These are phyloP conservation scores for Hemistola chrysoprasaria DNA, from an alignment of 2,888 invertebrate genomes.

Conservation along the genomic window DNA sequence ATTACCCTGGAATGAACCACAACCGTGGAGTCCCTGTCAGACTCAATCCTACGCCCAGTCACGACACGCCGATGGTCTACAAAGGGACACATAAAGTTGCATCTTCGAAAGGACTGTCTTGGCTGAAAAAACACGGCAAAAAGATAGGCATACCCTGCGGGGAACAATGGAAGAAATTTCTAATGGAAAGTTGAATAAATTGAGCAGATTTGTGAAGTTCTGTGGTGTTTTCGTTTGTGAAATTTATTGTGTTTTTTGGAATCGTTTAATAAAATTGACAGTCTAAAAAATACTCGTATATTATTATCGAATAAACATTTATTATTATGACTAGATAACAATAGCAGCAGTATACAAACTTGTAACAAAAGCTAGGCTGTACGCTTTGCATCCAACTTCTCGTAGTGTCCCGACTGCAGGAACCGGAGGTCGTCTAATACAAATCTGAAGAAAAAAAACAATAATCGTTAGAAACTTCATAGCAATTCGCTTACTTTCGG, in stretches of 20 bases:
- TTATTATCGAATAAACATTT: constrained; percentile 5
- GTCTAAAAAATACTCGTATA: constrained; percentile 12
- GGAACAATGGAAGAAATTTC: constrained; percentile 52
- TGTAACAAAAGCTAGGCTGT: constrained; percentile 29
- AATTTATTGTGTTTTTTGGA: constrained; percentile 22
- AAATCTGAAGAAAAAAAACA: constrained; percentile 79
- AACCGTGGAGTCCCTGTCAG: neutral
- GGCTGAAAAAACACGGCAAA: constrained; percentile 47
- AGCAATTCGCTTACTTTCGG: too few species aligned
- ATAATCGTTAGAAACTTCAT: too few species aligned
- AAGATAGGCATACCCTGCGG: constrained; percentile 48
- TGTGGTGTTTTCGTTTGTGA: constrained; percentile 28
- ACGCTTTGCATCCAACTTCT: constrained; percentile 46
- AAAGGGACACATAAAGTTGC: constrained; percentile 5
- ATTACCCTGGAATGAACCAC: neutral
- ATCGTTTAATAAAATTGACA: constrained; percentile 34
- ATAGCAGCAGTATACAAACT: neutral
- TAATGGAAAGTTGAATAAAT: constrained; percentile 45
- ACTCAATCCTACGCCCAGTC: constrained; percentile 2
- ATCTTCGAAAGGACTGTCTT: constrained; percentile 39
- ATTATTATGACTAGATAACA: constrained; percentile 13
- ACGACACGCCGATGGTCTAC: constrained; percentile 4
- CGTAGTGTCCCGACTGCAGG: constrained; percentile 40
- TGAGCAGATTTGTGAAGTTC: constrained; percentile 18
- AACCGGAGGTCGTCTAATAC: constrained; percentile 85